Conservation (phyloP, 2,888 invertebrate genomes). For the Entomobrya proxima region DNA sequence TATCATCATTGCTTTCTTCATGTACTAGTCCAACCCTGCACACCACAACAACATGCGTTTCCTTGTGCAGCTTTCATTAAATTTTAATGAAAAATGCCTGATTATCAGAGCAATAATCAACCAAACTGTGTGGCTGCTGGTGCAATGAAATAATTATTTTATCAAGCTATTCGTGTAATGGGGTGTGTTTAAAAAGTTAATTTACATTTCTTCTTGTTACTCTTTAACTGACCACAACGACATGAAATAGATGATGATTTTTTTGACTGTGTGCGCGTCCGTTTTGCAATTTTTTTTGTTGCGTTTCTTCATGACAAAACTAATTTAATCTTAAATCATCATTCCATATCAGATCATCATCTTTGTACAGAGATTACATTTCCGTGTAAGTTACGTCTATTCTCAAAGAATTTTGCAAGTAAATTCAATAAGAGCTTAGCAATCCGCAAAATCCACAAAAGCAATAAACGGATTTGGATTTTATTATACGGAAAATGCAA, state of each 20-base stretch:
- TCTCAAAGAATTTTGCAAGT: not conserved
- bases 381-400: not conserved
- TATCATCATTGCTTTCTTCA: not conserved
- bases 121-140: not conserved
- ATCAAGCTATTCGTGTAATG: not conserved
- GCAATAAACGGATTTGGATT: not conserved
- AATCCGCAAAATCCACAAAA: conserved; percentile 29
- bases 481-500: no score
- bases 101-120: conserved; percentile 8
- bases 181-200: conserved; percentile 7
- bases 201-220: not conserved
- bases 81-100: not conserved
- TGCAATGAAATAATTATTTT: not conserved
- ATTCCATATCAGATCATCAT: not conserved
- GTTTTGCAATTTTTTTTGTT: conserved; percentile 7
- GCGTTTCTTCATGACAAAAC: not conserved
- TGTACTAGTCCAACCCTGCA: not conserved
- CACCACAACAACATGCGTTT: not conserved
- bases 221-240: not conserved
- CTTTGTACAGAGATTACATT: not conserved
- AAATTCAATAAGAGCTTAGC: not conserved
- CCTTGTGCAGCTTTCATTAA: not conserved
- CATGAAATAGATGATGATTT: not conserved
- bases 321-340: not conserved
- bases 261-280: not conserved